phyloP scores from a whole-genome alignment of 1,140 invertebrate species.

The Paramacrobiotus metropolitanus region DNA sequence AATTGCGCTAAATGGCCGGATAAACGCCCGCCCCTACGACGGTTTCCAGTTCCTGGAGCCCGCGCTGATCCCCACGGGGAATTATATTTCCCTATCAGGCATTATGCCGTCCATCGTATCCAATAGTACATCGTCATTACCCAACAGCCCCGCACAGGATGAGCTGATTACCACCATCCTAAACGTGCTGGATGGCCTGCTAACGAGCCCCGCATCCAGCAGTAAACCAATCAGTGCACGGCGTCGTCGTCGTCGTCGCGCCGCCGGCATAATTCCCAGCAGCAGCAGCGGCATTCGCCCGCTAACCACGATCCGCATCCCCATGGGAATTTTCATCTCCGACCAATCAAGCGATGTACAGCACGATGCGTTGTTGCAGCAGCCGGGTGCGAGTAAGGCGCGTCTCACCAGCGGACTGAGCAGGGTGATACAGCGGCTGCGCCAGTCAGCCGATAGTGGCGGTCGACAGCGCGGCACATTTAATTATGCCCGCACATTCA shows the following conservation, averaged over 20 bases:
- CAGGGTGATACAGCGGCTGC: neutral
- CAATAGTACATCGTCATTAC: too few species aligned
- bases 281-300: neutral
- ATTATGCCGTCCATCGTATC: too few species aligned
- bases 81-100: too few species aligned
- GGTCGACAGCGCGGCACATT: neutral
- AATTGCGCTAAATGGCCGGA: neutral
- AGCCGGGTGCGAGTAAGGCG: neutral
- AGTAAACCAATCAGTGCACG: too few species aligned
- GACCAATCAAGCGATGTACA: neutral
- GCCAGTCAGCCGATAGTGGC: neutral
- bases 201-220: too few species aligned
- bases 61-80: neutral
- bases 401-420: neutral
- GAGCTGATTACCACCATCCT: too few species aligned
- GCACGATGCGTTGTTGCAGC: too few species aligned
- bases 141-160: too few species aligned
- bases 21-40: neutral
- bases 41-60: neutral
- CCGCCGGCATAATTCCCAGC: too few species aligned
- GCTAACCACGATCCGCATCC: neutral
- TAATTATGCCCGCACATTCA: neutral
- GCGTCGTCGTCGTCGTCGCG: too few species aligned
- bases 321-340: constrained; percentile 1
- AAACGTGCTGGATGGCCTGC: too few species aligned